A percentile compares a stretch with the other conserved stretches of the same genome.
These are phyloP conservation scores for Vimba vimba DNA, from an alignment of 2,113 vertebrate species.

Conservation along the genomic window DNA sequence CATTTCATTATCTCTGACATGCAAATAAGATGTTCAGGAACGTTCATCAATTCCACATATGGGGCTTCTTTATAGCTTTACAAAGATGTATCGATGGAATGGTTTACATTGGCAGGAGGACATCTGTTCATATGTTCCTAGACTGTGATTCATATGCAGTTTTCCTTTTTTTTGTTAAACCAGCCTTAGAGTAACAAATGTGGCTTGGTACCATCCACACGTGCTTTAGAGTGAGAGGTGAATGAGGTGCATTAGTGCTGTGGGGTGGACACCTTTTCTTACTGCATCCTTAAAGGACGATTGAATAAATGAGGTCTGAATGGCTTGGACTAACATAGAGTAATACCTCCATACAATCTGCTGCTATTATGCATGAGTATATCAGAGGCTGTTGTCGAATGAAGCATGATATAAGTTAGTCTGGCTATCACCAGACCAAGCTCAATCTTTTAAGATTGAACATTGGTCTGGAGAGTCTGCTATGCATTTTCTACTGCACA, in stretches of 20 bases:
- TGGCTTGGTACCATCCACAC: not conserved
- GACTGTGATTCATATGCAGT: not conserved
- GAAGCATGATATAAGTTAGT: not conserved
- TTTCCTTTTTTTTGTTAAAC: not conserved
- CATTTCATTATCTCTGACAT: slow-evolving; percentile 31
- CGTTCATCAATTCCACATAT: slow-evolving; percentile 38
- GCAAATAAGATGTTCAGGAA: slow-evolving; percentile 26
- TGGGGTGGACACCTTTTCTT: slow-evolving; percentile 3
- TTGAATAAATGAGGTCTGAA: slow-evolving; percentile 27
- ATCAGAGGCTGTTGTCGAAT: not conserved
- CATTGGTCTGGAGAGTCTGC: too few species aligned
- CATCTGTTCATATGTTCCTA: not conserved
- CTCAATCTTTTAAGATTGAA: too few species aligned
- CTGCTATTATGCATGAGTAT: not conserved
- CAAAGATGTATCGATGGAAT: not conserved
- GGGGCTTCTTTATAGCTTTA: slow-evolving; percentile 22
- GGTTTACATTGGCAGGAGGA: not conserved
- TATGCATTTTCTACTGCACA: too few species aligned
- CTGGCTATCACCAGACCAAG: too few species aligned
- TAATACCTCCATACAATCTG: not conserved
- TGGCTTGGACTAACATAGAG: not conserved
- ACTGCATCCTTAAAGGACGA: not conserved
- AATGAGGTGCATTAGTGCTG: slow-evolving; percentile 5
- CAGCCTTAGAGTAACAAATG: not conserved
- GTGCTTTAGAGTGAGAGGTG: not conserved